These are phyloP conservation scores for Montipora cactus DNA, from an alignment of 64 coral and sea anemone genomes.

Conservation along the genomic window DNA sequence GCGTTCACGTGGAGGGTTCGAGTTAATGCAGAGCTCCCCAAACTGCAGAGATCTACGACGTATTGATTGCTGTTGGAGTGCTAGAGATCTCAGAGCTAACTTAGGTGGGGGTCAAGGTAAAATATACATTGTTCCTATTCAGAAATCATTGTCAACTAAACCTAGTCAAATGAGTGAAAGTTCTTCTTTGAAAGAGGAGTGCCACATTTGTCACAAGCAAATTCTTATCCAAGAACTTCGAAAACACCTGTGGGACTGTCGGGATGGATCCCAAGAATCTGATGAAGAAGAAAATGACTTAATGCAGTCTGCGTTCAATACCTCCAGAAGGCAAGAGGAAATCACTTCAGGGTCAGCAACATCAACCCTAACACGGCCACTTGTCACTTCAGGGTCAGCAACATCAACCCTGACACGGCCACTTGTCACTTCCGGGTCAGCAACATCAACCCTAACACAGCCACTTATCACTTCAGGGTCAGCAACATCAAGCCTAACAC, in stretches of 20 bases:
- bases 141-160: slow-evolving; percentile 55
- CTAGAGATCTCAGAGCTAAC: slow-evolving; percentile 40
- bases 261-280: background rate
- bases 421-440: too few species aligned
- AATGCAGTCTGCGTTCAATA: background rate
- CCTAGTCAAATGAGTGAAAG: background rate
- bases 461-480: too few species aligned
- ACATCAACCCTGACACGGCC: too few species aligned
- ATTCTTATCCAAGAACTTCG: slow-evolving; percentile 41
- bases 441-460: too few species aligned
- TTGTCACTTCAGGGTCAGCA: too few species aligned
- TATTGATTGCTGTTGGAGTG: slow-evolving; percentile 53
- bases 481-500: too few species aligned
- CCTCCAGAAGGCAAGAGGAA: background rate
- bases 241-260: slow-evolving; percentile 66
- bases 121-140: slow-evolving; percentile 54
- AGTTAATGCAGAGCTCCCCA: background rate
- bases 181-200: slow-evolving; percentile 38
- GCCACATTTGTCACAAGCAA: slow-evolving; percentile 50
- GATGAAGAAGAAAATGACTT: background rate
- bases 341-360: too few species aligned
- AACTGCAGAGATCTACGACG: slow-evolving; percentile 44
- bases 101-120: slow-evolving; percentile 67
- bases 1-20: background rate
- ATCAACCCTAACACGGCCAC: too few species aligned